These are phyloP conservation scores for Clarias laeviceps DNA, from an alignment of 2,797 vertebrate genomes.

Conservation along the genomic window DNA sequence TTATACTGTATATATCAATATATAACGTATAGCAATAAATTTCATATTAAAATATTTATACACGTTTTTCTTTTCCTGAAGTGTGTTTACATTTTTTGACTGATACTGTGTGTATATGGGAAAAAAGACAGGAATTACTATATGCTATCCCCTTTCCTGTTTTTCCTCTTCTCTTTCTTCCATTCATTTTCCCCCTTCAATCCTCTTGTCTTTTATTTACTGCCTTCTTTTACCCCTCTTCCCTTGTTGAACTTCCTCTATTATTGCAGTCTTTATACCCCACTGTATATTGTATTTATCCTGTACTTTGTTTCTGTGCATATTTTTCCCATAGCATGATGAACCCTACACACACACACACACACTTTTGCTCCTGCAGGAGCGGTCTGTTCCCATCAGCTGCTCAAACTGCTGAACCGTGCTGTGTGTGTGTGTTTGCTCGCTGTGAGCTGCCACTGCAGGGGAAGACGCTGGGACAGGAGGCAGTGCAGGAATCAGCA, in stretches of 20 bases:
- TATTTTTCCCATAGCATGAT: no score
- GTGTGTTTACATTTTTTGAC: no score
- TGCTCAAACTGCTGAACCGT: conserved; percentile 7
- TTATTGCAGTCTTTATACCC: neutral
- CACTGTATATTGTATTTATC: no score
- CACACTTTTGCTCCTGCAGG: neutral
- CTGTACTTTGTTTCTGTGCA: neutral
- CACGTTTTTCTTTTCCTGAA: no score
- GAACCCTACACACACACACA: neutral
- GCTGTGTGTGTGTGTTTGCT: neutral
- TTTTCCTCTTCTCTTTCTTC: neutral
- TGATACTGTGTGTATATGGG: no score
- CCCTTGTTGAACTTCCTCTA: neutral
- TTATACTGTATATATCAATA: no score
- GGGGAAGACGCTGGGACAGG: conserved; percentile 3
- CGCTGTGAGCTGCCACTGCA: conserved; percentile 26
- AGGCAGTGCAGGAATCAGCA: conserved; percentile 27
- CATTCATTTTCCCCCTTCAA: neutral
- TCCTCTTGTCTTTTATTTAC: neutral
- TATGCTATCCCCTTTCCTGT: neutral
- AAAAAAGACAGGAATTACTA: no score
- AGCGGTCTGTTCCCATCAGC: conserved; percentile 4
- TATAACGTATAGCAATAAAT: no score
- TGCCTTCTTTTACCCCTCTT: neutral
- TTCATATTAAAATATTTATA: no score